Evolutionary conservation across 1,140 invertebrate genomes (phyloP), one percentile per base, ranked within the genome.

Genomic region (Sipha flava): DNA sequence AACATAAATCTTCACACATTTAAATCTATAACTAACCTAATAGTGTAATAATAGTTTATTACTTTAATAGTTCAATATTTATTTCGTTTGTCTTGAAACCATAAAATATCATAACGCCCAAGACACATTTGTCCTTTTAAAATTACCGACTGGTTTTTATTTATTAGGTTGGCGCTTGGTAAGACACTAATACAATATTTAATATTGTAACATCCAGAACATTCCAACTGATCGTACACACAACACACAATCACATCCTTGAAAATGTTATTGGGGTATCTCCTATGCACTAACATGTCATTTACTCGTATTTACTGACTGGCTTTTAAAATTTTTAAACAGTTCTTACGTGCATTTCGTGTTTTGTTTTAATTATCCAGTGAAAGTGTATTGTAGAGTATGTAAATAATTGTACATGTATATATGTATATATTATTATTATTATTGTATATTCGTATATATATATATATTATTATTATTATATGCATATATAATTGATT

Each of bases 31-130:
- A 23, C 34, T 40, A 66, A 66, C 62, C 34, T 66, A 66, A n/a
- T n/a, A n/a, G n/a, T n/a, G n/a, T n/a, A n/a, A n/a, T n/a, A n/a
- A n/a, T n/a, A n/a, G n/a, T n/a, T n/a, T n/a, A n/a, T n/a, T n/a
- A n/a, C n/a, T n/a, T n/a, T n/a, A 66, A 66, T 66, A 66, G 21
- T 37, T 12, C 62, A 16, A 66, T 66, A 43, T 66, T 66, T 66
- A 66, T 66, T 43, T 34, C 37, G 5, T 66, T 66, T 23, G 64
- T 54, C 47, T 23, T 10, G 49, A 54, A n/a, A 54, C 26, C 40
- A 47, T 47, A 72, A 73, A 73, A 31, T 54, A 54, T 75, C 72
- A 54, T 52, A 40, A 52, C 45, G 47, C 47, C 72, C 45, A 52
- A 75, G n/a, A 49, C 31, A 34, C 23, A 18, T 37, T 75, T 31